Evolutionary conservation across 1,140 invertebrate species (phyloP), one percentile per base, ranked within the genome.

Genomic region (Lineus longissimus): DNA sequence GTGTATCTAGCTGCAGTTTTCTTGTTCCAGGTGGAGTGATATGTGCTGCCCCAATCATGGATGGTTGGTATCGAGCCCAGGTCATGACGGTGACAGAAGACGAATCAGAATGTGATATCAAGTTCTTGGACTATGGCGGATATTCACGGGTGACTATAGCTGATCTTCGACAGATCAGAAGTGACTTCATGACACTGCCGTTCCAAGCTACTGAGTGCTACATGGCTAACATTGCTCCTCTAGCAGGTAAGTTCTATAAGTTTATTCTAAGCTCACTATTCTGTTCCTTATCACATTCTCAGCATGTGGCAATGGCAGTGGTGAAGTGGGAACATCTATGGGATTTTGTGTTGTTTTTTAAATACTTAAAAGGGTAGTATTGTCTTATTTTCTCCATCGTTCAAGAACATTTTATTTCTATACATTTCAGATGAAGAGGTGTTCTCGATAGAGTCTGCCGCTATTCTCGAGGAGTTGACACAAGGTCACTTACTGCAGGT

Each of bases 181-280:
- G 88, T 63, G 94, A 98, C 81, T 97, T 95, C 77, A 89, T 96
- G 84, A 85, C 87, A 29, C 83, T 98, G 72, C 95, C 95, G 22
- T 97, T 98, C 85, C 95, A 98, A 87, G 93, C 95, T 51, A 90
- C 91, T 40, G 95, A 98, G 85, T 93, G 94, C 75, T 89, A 89
- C 76, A 83, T 98, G 73, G 92, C 93, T 11, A 90, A 95, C 83
- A 86, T 98, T 62, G 87, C 87, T 80, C 92, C 94, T 51, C 84
- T 88, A 55, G 87, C 88, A 82, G 88, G 91, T 89, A 81, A 84
- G 83, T 76, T 19, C 15, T 59, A 43, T 43, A 13, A 43, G 40
- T 43, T 43, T 11, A 43, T 13, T 11, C 11, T 22, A 19, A 6
- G 33, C 19, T 59, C 30, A 1, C 36, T 43, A 43, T 13, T 19